Percentiles rank a stretch among this genome's conserved stretches.
Conservation (phyloP, 2,113 vertebrate genomes). For the Hymenochirus boettgeri region DNA sequence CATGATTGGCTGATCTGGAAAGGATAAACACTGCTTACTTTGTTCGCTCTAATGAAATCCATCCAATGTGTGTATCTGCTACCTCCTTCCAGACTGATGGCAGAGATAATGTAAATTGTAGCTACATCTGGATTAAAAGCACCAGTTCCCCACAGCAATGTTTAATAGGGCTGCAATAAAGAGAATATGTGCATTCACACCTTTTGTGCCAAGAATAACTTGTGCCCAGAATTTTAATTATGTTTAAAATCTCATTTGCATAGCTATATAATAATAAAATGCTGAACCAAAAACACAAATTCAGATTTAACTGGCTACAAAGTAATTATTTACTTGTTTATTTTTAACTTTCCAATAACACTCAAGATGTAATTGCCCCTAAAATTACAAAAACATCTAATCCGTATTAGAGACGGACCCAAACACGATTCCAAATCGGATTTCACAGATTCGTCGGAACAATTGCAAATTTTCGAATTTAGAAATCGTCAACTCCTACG, state of each 20-base stretch:
- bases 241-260: conserved; percentile 11
- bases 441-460: too few relatives aligned
- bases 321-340: too few relatives aligned
- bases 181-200: conserved; percentile 36
- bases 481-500: too few relatives aligned
- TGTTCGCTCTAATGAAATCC: conserved; percentile 41
- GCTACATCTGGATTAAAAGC: conserved; percentile 40
- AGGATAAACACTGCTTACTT: conserved; percentile 32
- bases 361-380: too few relatives aligned
- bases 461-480: too few relatives aligned
- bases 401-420: too few relatives aligned
- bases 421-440: too few relatives aligned
- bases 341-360: too few relatives aligned
- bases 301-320: too few relatives aligned
- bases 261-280: background rate
- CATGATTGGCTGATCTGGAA: conserved; percentile 33
- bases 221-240: conserved; percentile 27
- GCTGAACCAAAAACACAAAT: too few relatives aligned
- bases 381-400: too few relatives aligned
- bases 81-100: conserved; percentile 41
- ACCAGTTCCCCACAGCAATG: conserved; percentile 33
- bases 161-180: conserved; percentile 40
- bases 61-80: conserved; percentile 35
- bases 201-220: conserved; percentile 36
- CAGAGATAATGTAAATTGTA: conserved; percentile 33